Percentiles rank a stretch among this genome's conserved stretches.
phyloP scores from a whole-genome alignment of 2,888 invertebrate species.

The Didymodactylos carnosus region DNA sequence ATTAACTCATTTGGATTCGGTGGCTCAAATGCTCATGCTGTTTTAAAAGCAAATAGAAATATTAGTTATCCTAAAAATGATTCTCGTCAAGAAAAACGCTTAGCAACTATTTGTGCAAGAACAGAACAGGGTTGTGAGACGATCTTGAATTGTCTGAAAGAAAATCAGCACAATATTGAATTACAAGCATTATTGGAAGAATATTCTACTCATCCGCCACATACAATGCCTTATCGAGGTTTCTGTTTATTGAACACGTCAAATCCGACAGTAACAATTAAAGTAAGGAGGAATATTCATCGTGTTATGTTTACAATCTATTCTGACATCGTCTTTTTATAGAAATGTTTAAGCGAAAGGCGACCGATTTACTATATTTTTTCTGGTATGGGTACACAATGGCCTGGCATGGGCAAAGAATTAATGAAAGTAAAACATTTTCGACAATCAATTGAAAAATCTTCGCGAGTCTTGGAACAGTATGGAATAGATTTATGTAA shows the following conservation, averaged over 20 bases:
- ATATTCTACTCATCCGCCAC: conserved; percentile 37
- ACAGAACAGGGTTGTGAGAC: conserved; percentile 54
- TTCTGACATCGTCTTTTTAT: conserved; percentile 2
- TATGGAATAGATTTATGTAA: conserved; percentile 63
- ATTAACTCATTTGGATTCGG: conserved; percentile 96
- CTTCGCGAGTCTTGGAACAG: conserved; percentile 54
- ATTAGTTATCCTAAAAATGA: conserved; percentile 17
- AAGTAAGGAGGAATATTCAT: conserved; percentile 16
- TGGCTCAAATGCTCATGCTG: conserved; percentile 42
- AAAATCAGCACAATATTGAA: conserved; percentile 27
- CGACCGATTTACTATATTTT: conserved; percentile 82
- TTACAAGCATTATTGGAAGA: conserved; percentile 27
- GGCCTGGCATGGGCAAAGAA: conserved; percentile 78
- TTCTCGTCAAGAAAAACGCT: conserved; percentile 44
- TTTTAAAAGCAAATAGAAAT: conserved; percentile 21
- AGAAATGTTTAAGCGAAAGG: conserved; percentile 38
- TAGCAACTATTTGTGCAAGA: conserved; percentile 61
- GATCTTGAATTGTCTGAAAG: conserved; percentile 53
- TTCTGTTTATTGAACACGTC: conserved; percentile 51
- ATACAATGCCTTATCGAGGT: conserved; percentile 61
- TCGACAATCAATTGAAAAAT: conserved; percentile 53
- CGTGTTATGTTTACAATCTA: no score
- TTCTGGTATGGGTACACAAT: conserved; percentile 94
- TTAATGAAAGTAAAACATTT: conserved; percentile 64
- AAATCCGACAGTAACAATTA: conserved; percentile 18